Evolutionary conservation across 2,888 invertebrate genomes (phyloP), one percentile per base, ranked within the genome.

Genomic region (Agonum fuliginosum): DNA sequence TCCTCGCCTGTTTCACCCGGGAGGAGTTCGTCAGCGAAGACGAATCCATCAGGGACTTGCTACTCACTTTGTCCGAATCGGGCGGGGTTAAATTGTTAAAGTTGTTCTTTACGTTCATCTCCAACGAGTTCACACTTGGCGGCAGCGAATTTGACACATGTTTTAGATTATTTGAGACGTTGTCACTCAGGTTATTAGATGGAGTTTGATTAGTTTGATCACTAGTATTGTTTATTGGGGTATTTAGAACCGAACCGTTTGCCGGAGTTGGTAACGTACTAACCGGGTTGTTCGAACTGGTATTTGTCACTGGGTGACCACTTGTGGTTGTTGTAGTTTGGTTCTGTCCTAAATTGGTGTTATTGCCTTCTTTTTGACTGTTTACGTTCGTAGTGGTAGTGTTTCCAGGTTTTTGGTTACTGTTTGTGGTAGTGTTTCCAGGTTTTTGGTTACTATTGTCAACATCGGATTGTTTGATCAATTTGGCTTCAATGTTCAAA

Each of bases 401-500:
- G n/a, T 12, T 27, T 27, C 27, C 14, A 14, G 12, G 10, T 27
- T 27, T 58, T 8, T 27, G 27, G 6, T 48, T 48, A 8, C 17
- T 14, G 14, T 48, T 24, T 54, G 54, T 54, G 20, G 54, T 54
- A 54, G 54, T 19, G 17, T 10, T 12, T 2, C 19, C 27, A 19
- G 30, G 12, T 34, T 65, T 20, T 19, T 1, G 37, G n/a, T 37
- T 37, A 3, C 4, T 2, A 8, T 6, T 22, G 20, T 19, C 14
- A 8, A 27, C 46, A 6, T 70, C 70, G 3, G 70, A 24, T 46
- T 24, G 58, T 27, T 41, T 69, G 6, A 70, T 70, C 5, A 84
- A 71, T 79, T 84, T 84, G 0, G 86, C 83, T 30, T 87, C 86
- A 34, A 87, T 86, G 78, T 86, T 85, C 67, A 87, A 79, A 0